Evolutionary conservation across 2,888 invertebrate genomes (phyloP).

Genomic region (Pharmacophagus antenor): DNA sequence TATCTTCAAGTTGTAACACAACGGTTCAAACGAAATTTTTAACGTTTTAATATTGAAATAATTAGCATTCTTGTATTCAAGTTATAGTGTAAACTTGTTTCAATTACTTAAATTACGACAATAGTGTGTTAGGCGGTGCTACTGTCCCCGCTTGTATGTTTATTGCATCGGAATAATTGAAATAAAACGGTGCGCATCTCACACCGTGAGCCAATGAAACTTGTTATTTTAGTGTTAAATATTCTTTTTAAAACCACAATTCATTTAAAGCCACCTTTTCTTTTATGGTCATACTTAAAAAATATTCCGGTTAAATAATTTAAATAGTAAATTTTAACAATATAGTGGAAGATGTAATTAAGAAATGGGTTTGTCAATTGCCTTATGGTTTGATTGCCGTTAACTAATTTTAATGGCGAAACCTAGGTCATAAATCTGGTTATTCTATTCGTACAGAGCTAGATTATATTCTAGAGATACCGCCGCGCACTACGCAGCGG

Average conservation of each 20-base stretch:
- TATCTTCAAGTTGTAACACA: too few species aligned
- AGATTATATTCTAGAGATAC: constrained; percentile 1
- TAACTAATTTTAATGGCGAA: background rate
- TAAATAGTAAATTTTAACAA: background rate
- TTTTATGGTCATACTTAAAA: background rate
- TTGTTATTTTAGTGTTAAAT: background rate
- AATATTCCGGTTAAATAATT: background rate
- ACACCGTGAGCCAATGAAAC: constrained; percentile 16
- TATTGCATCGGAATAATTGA: constrained; percentile 28
- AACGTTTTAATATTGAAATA: background rate
- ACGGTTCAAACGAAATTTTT: too few species aligned
- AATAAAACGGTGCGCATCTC: constrained; percentile 19
- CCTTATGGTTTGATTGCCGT: background rate
- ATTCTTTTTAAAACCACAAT: background rate
- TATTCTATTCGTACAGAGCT: constrained; percentile 1
- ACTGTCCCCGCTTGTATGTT: constrained; percentile 23
- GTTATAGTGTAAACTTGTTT: constrained; percentile 10
- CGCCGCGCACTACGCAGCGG: constrained; percentile 28
- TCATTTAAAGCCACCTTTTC: background rate
- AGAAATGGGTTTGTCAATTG: background rate
- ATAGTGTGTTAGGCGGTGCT: constrained; percentile 20
- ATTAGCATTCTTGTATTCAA: background rate
- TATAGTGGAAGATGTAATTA: background rate
- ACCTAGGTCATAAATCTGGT: background rate
- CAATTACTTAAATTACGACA: constrained; percentile 27